Percentiles rank a stretch among this genome's conserved stretches.
Conservation (phyloP, 37 sponge, comb jelly and placozoan species). For the Petrosia ficiformis region DNA sequence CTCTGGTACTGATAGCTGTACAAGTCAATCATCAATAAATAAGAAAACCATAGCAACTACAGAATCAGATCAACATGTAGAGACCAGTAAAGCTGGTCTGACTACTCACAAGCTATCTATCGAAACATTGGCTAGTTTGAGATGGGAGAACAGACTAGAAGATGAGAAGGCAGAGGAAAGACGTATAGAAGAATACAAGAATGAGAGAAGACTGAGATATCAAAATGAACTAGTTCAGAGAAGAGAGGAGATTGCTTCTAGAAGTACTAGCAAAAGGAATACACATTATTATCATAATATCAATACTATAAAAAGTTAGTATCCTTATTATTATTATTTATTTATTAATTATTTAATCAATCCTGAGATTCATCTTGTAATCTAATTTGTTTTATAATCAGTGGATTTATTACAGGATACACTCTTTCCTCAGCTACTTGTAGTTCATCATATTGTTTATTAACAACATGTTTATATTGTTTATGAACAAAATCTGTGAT, state of each 20-base stretch:
- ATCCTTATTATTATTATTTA: not conserved
- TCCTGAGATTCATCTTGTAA: not conserved
- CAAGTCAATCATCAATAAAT: not conserved
- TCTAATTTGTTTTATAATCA: slow-evolving; percentile 18
- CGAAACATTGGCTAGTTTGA: not conserved
- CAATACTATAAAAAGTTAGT: not conserved
- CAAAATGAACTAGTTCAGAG: slow-evolving; percentile 25
- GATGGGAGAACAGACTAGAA: slow-evolving; percentile 44
- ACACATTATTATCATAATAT: not conserved
- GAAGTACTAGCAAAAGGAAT: not conserved
- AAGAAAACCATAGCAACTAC: no score
- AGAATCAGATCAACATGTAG: no score
- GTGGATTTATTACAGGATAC: slow-evolving; percentile 31
- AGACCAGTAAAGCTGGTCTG: no score
- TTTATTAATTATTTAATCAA: not conserved
- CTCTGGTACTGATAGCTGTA: not conserved
- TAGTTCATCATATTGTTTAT: slow-evolving; percentile 28
- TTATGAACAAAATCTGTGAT: slow-evolving; percentile 71
- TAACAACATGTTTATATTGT: slow-evolving; percentile 40
- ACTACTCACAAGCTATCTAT: not conserved
- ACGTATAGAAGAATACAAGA: slow-evolving; percentile 62
- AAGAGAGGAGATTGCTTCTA: slow-evolving; percentile 10
- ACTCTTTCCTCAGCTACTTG: slow-evolving; percentile 62
- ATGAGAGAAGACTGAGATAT: slow-evolving; percentile 52
- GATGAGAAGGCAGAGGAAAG: slow-evolving; percentile 60